Conservation (phyloP, 2,797 vertebrate genomes). For the Phoebastria nigripes region DNA sequence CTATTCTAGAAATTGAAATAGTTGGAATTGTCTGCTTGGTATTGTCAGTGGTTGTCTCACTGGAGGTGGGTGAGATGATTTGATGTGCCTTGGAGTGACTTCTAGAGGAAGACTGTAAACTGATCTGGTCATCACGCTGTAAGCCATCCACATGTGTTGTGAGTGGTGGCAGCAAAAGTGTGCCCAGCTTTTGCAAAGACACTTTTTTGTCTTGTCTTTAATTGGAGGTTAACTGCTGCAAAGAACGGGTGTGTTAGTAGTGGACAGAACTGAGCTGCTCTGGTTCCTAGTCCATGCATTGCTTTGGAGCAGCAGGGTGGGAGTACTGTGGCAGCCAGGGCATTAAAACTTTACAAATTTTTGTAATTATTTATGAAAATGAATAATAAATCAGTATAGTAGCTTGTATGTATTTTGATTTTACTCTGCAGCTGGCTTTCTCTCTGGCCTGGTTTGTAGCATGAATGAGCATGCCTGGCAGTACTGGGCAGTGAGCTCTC, state of each 20-base stretch:
- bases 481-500: not conserved
- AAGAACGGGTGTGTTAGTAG: not conserved
- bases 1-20: not conserved
- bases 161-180: not conserved
- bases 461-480: not conserved
- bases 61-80: not conserved
- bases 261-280: not conserved
- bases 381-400: slow-evolving; percentile 26
- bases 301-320: not conserved
- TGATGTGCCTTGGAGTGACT: not conserved
- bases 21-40: not conserved
- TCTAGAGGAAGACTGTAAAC: not conserved
- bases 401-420: not conserved
- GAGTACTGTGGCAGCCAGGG: not conserved
- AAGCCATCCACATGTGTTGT: not conserved
- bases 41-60: not conserved
- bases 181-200: not conserved
- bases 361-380: slow-evolving; percentile 32
- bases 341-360: slow-evolving; percentile 2
- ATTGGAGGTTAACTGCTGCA: not conserved
- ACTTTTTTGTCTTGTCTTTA: not conserved
- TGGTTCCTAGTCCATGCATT: not conserved
- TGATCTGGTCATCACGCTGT: accelerated
- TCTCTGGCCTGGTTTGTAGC: not conserved
- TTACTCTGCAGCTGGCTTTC: not conserved